Percentiles rank a stretch among this genome's conserved stretches.
Conservation (phyloP, 64 coral and sea anemone genomes). For the Acropora tenuis region DNA sequence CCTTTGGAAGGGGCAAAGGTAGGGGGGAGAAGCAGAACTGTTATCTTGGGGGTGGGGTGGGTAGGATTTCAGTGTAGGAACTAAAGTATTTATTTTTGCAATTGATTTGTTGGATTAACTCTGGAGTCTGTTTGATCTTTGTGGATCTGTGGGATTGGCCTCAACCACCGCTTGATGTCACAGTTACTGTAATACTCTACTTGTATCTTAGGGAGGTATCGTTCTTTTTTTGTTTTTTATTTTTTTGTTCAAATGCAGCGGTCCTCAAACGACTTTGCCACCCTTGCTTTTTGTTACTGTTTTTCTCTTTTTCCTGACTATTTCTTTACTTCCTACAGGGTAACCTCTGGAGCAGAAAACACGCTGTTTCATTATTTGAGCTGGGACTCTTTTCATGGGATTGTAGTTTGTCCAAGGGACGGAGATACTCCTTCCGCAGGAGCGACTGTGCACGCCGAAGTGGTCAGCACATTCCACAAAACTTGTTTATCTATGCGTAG, state of each 20-base stretch:
- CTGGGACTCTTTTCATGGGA: slow-evolving; percentile 70
- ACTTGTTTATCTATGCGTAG: slow-evolving; percentile 76
- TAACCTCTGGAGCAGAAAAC: slow-evolving; percentile 68
- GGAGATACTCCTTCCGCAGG: slow-evolving; percentile 4
- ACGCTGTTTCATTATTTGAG: slow-evolving; percentile 77
- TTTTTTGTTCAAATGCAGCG: no score
- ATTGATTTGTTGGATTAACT: no score
- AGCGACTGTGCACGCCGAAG: slow-evolving; percentile 59
- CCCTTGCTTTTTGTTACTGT: not conserved
- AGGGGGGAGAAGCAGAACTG: not conserved
- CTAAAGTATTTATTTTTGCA: no score
- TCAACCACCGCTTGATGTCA: no score
- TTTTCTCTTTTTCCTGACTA: not conserved
- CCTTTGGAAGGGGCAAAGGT: not conserved
- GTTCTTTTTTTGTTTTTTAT: no score
- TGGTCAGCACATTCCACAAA: slow-evolving; percentile 70
- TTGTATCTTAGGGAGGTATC: no score
- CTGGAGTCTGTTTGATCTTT: no score
- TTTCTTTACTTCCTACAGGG: slow-evolving; percentile 17
- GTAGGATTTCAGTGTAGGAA: no score
- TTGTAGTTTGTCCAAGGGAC: slow-evolving; percentile 66
- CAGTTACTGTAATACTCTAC: no score
- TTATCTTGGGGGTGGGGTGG: no score
- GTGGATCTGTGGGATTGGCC: no score
- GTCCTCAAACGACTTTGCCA: no score